Percentiles rank a stretch among this genome's conserved stretches.
Conservation (phyloP, 2,113 vertebrate species). For the Poeciliopsis occidentalis region DNA sequence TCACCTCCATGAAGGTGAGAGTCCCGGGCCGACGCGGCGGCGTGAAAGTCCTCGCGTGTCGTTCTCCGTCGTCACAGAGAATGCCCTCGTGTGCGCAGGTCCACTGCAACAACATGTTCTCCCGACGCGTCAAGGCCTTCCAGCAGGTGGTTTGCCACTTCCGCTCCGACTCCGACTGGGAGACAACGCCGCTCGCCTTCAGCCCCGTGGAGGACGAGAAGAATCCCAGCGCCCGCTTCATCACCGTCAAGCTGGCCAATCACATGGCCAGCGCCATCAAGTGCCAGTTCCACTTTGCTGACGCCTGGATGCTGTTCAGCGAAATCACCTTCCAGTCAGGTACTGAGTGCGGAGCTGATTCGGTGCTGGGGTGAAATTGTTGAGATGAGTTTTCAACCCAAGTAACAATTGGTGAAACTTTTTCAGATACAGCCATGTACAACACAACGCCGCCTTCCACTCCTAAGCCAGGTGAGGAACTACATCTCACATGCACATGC, state of each 20-base stretch:
- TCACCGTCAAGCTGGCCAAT: slow-evolving; percentile 91
- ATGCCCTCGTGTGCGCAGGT: slow-evolving; percentile 77
- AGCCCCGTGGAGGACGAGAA: slow-evolving; percentile 87
- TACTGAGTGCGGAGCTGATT: slow-evolving; percentile 52
- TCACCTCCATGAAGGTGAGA: slow-evolving; percentile 95
- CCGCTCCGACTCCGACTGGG: slow-evolving; percentile 91
- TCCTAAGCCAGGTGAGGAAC: slow-evolving; percentile 80
- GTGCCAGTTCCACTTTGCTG: slow-evolving; percentile 96
- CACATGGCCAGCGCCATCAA: slow-evolving; percentile 96
- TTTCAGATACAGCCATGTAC: slow-evolving; percentile 95
- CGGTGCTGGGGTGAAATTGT: neutral
- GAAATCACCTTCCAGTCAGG: slow-evolving; percentile 99
- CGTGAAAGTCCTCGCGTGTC: neutral
- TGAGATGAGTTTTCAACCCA: neutral
- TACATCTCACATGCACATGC: neutral
- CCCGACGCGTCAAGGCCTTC: slow-evolving; percentile 90
- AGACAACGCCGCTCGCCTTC: slow-evolving; percentile 82
- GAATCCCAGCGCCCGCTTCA: slow-evolving; percentile 91
- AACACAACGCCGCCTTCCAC: slow-evolving; percentile 86
- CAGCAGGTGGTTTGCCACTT: slow-evolving; percentile 93
- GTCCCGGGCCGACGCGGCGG: neutral
- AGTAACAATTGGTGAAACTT: neutral
- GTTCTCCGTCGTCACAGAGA: neutral
- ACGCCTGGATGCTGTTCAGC: slow-evolving; percentile 98
- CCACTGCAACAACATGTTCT: slow-evolving; percentile 98